phyloP scores from a whole-genome alignment of 2,797 vertebrate species.

The Malurus leucopterus region DNA sequence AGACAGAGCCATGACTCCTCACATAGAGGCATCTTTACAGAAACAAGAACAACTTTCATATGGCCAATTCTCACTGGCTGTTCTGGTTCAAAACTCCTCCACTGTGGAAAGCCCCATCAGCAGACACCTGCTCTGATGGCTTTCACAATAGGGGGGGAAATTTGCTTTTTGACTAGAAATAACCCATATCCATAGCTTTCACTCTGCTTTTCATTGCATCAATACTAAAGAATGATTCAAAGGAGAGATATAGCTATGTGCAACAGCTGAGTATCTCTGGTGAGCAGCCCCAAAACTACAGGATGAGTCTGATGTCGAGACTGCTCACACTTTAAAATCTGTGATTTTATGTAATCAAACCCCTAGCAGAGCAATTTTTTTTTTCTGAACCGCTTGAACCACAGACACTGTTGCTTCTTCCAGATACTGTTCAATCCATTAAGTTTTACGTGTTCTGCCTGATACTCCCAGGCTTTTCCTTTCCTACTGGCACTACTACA shows the following conservation, averaged over 20 bases:
- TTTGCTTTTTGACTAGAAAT: background rate
- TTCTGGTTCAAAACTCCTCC: background rate
- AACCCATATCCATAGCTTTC: background rate
- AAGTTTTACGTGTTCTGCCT: background rate
- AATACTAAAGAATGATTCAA: background rate
- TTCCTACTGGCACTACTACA: background rate
- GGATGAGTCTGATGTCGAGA: no score
- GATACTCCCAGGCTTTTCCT: background rate
- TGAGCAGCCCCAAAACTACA: background rate
- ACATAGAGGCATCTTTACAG: background rate
- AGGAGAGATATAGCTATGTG: rapidly evolving
- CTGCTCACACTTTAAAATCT: background rate
- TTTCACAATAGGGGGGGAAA: rapidly evolving
- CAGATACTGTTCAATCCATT: background rate
- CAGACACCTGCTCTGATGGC: background rate
- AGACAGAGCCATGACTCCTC: background rate
- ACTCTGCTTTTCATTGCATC: background rate
- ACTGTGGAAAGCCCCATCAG: background rate
- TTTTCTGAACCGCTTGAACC: background rate
- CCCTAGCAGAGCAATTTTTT: background rate
- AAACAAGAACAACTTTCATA: background rate
- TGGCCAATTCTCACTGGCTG: background rate
- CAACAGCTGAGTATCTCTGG: background rate
- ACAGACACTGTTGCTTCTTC: background rate
- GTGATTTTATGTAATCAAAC: background rate